A percentile compares a stretch with the other conserved stretches of the same genome.
Conservation (phyloP, 1,140 invertebrate species). For the Zaprionus africanus region DNA sequence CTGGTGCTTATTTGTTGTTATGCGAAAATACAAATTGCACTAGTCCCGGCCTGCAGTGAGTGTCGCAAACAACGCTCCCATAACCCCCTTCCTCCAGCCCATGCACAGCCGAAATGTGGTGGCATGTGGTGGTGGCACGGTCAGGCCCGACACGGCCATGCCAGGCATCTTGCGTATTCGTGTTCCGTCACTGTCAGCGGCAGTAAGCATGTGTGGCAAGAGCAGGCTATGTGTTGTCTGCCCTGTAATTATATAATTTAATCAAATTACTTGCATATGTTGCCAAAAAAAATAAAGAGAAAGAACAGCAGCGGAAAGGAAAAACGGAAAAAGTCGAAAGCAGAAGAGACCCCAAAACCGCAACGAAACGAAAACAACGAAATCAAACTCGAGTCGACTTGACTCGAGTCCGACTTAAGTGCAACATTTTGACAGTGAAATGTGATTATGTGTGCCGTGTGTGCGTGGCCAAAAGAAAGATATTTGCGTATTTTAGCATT, state of each 20-base stretch:
- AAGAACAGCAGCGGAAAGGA: constrained; percentile 37
- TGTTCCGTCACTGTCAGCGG: constrained; percentile 66
- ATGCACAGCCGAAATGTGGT: constrained; percentile 47
- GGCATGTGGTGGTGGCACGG: constrained; percentile 17
- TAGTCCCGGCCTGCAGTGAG: constrained; percentile 84
- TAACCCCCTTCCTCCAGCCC: constrained; percentile 8
- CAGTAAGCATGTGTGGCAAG: constrained; percentile 32
- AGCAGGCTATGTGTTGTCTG: constrained; percentile 41
- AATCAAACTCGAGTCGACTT: constrained; percentile 1
- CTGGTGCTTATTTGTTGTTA: constrained; percentile 81
- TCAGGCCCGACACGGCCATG: background rate
- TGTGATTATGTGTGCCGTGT: constrained; percentile 61
- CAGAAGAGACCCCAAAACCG: constrained; percentile 29
- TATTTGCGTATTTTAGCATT: constrained; percentile 81
- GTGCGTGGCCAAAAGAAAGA: constrained; percentile 70
- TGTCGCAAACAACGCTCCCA: constrained; percentile 62
- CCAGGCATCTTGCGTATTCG: constrained; percentile 55
- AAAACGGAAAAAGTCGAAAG: constrained; percentile 55
- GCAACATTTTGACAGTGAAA: constrained; percentile 78
- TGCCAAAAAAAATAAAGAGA: constrained; percentile 70
- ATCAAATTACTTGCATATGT: constrained; percentile 83
- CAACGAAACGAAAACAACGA: constrained; percentile 31
- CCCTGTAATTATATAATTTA: constrained; percentile 82
- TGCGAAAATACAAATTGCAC: constrained; percentile 82
- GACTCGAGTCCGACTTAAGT: constrained; percentile 52